phyloP scores from a whole-genome alignment of 2,797 vertebrate genomes.

The Lates japonicus region DNA sequence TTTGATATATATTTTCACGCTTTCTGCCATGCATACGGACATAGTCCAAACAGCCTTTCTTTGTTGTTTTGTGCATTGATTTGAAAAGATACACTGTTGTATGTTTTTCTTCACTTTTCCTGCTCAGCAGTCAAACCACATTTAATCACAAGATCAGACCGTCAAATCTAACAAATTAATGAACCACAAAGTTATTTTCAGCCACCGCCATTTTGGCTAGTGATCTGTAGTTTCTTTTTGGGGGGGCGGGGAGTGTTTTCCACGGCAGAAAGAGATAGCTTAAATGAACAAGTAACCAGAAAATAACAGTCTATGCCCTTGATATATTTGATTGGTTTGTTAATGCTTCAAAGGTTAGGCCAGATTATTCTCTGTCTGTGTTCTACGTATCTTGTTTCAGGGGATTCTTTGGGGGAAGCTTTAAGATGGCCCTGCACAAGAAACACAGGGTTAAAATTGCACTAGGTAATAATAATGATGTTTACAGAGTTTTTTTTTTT shows the following conservation, averaged over 20 bases:
- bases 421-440: slow-evolving; percentile 73
- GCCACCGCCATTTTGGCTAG: slow-evolving; percentile 5
- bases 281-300: slow-evolving; percentile 18
- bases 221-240: too few relatives aligned
- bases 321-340: slow-evolving; percentile 44
- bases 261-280: slow-evolving; percentile 14
- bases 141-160: slow-evolving; percentile 43
- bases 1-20: slow-evolving; percentile 57
- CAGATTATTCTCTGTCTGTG: slow-evolving; percentile 52
- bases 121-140: slow-evolving; percentile 48
- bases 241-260: neutral
- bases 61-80: slow-evolving; percentile 55
- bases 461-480: slow-evolving; percentile 76
- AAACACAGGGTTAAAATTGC: slow-evolving; percentile 81
- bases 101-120: slow-evolving; percentile 32
- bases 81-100: slow-evolving; percentile 54
- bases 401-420: slow-evolving; percentile 60
- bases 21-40: slow-evolving; percentile 50
- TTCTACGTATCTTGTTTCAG: slow-evolving; percentile 37
- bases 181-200: slow-evolving; percentile 30
- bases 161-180: slow-evolving; percentile 12
- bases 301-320: slow-evolving; percentile 13
- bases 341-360: slow-evolving; percentile 46
- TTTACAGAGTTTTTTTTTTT: slow-evolving; percentile 69
- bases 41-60: slow-evolving; percentile 48